phyloP scores from a whole-genome alignment of 2,113 vertebrate genomes.

The Ptychochromis oligacanthus region DNA sequence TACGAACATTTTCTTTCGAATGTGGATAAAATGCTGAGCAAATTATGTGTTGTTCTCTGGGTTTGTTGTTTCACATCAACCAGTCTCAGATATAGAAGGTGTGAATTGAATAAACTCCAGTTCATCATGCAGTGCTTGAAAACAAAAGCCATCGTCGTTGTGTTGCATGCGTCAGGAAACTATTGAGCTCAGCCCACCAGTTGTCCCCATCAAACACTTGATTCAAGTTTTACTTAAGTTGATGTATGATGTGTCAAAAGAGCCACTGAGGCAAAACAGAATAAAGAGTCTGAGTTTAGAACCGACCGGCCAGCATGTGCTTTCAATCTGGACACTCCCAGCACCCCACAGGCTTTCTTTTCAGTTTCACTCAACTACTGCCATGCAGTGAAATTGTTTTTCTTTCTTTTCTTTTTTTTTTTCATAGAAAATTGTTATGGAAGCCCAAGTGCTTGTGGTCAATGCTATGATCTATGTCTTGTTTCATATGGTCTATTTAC shows the following conservation, averaged over 20 bases:
- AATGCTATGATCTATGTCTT: conserved; percentile 10
- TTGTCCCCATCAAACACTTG: neutral
- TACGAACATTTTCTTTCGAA: neutral
- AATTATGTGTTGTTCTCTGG: neutral
- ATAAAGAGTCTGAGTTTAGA: conserved; percentile 34
- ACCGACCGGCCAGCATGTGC: conserved; percentile 64
- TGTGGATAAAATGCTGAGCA: neutral
- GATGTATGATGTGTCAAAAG: conserved; percentile 64
- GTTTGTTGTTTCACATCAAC: conserved; percentile 8
- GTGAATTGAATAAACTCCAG: neutral
- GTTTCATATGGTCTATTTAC: neutral
- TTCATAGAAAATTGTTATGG: neutral
- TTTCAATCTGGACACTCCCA: conserved; percentile 71
- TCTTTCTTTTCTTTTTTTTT: neutral
- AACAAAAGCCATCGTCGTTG: conserved; percentile 25
- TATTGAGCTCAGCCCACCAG: neutral
- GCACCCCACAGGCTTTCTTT: conserved; percentile 36
- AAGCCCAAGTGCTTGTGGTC: conserved; percentile 21
- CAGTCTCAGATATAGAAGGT: neutral
- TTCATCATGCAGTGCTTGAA: conserved; percentile 15
- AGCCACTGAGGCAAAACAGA: conserved; percentile 54
- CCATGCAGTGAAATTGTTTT: conserved; percentile 23
- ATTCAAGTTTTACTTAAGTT: conserved; percentile 18
- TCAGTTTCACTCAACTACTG: conserved; percentile 42
- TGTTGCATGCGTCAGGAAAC: conserved; percentile 13